phyloP scores from a whole-genome alignment of 2,113 vertebrate species.

The Dipodomys ordii region DNA sequence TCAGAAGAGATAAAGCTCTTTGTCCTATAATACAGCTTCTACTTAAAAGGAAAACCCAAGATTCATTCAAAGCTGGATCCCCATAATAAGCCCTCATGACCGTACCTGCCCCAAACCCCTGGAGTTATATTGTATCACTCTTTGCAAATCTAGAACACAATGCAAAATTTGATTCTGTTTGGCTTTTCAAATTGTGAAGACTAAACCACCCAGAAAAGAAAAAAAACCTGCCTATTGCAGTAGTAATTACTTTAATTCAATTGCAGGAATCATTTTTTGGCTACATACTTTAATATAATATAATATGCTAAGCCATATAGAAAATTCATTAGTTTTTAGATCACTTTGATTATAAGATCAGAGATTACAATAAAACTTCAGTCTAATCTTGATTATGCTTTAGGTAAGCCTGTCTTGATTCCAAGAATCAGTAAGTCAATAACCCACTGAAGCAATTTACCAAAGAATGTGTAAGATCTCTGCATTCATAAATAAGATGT shows the following conservation, averaged over 20 bases:
- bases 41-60: constrained; percentile 78
- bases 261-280: constrained; percentile 1
- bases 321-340: constrained; percentile 32
- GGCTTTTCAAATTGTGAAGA: constrained; percentile 36
- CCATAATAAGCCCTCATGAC: constrained; percentile 64
- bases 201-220: neutral
- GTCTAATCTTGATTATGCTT: constrained; percentile 33
- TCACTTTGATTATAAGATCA: constrained; percentile 15
- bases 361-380: constrained; percentile 52
- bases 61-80: constrained; percentile 63
- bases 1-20: constrained; percentile 80
- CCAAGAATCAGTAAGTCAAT: constrained; percentile 45
- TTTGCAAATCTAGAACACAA: constrained; percentile 53
- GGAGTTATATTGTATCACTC: constrained; percentile 56
- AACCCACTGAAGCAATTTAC: constrained; percentile 22
- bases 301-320: neutral
- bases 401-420: constrained; percentile 49
- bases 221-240: neutral
- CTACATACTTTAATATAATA: neutral
- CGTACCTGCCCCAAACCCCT: constrained; percentile 52
- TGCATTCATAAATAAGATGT: neutral
- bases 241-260: constrained; percentile 35
- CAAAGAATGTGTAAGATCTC: neutral
- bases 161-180: constrained; percentile 49
- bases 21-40: constrained; percentile 74